Conservation (phyloP, 2,888 invertebrate species). For the Labia minor region DNA sequence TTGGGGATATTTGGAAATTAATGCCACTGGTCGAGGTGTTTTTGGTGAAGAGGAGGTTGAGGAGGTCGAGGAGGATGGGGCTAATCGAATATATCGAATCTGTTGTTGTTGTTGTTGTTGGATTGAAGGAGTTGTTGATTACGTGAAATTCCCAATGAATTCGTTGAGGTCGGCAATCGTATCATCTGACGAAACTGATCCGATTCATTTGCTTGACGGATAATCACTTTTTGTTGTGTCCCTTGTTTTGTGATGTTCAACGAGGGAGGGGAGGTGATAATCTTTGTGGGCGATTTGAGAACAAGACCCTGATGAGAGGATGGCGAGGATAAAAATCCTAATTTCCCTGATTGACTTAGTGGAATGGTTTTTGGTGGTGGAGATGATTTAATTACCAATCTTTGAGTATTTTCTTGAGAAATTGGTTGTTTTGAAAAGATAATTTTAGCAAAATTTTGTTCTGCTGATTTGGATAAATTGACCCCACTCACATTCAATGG, state of each 20-base stretch:
- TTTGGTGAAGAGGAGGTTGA: neutral
- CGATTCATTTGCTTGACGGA: constrained; percentile 36
- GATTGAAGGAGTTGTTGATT: neutral
- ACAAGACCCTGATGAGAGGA: constrained; percentile 27
- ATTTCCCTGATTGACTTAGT: neutral
- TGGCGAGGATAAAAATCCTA: neutral
- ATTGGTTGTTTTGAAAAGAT: neutral
- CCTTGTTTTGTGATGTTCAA: constrained; percentile 29
- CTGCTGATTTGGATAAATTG: neutral
- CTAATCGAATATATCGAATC: constrained; percentile 1
- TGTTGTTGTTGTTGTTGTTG: neutral
- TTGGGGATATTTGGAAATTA: neutral
- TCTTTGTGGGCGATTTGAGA: constrained; percentile 58
- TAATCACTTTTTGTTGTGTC: constrained; percentile 43
- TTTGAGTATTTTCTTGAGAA: neutral
- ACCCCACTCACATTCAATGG: neutral
- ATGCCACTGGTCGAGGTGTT: neutral
- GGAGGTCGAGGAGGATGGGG: neutral
- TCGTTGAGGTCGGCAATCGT: constrained; percentile 13
- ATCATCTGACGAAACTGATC: neutral
- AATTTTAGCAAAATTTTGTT: neutral
- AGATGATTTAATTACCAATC: neutral
- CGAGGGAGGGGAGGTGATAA: constrained; percentile 47
- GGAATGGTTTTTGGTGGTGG: neutral
- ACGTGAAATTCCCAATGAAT: neutral